phyloP scores from a whole-genome alignment of 2,797 vertebrate genomes.

The Acrossocheilus fasciatus region DNA sequence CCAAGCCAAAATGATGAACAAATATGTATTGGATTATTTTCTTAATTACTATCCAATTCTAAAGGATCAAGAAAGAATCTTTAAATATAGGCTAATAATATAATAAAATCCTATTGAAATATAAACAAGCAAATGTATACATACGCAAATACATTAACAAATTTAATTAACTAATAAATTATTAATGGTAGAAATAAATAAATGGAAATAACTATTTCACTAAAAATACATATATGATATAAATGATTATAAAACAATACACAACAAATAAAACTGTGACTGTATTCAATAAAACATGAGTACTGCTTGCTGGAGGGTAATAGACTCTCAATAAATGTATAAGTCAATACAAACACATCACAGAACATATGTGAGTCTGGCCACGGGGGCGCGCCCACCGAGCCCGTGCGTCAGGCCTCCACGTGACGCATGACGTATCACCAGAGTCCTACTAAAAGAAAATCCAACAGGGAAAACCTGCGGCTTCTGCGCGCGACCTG shows the following conservation, averaged over 20 bases:
- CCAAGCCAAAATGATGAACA: not conserved
- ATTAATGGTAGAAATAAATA: not conserved
- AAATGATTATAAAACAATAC: not conserved
- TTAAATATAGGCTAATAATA: not conserved
- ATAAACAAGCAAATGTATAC: not conserved
- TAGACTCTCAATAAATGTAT: not conserved
- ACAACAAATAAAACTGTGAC: not conserved
- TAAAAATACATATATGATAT: not conserved
- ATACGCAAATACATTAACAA: not conserved
- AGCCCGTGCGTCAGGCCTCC: conserved; percentile 56
- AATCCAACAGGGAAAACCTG: conserved; percentile 67
- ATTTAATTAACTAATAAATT: not conserved
- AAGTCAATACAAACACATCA: not conserved
- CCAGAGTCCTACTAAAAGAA: conserved; percentile 66
- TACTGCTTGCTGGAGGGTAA: not conserved
- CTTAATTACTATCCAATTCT: not conserved
- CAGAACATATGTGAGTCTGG: not conserved
- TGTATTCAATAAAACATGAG: not conserved
- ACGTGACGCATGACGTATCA: conserved; percentile 78
- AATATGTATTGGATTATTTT: not conserved
- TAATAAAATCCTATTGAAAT: not conserved
- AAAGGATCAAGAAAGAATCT: not conserved
- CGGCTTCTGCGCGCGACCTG: conserved; percentile 67
- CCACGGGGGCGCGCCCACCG: conserved; percentile 16
- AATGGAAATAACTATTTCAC: not conserved